Evolutionary conservation across 2,113 vertebrate genomes (phyloP), one percentile per base, ranked within the genome.

Genomic region (Probosciger aterrimus): DNA sequence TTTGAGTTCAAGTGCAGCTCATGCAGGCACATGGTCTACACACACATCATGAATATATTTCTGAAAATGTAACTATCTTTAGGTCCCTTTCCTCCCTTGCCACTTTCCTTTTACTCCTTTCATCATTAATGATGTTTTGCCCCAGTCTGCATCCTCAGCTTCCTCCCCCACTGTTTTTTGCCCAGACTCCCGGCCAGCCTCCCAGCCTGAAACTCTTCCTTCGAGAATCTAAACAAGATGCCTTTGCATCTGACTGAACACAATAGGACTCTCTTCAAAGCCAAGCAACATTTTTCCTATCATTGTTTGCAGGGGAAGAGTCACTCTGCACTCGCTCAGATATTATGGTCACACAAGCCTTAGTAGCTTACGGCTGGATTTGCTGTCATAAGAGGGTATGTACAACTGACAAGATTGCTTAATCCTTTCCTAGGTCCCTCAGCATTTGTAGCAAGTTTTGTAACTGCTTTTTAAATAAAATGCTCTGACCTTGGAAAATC

Each of bases 281-380:
- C 77, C 74, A 63, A 92, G 95, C 74, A 91, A 76, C 74, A 85
- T 96, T 96, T 97, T 97, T 97, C 92, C 93, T 96, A 97, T 84
- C 95, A 94, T 91, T 96, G 92, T 96, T 94, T 82, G 76, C 67
- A 95, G 96, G 93, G 94, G 77, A 96, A 96, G 90, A 94, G 86
- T 96, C 90, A 84, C 88, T 95, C 90, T 88, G 80, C 82, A 84
- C 73, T 86, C 83, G 18, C 81, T 96, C 88, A 84, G 82, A 94
- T 89, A 89, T 60, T 91, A 86, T 0, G 0, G 88, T 87, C 80
- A 6, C 91, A 69, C 62, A 75, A 47, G 70, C 74, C 67, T 73
- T 73, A 82, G 69, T 87, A 95, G 75, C 70, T 92, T 46, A 77
- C 0, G 67, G 47, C 35, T 33, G 60, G 76, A 84, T 92, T 80